Conservation (phyloP, 1,140 invertebrate species). For the Akabosia matsudoensis region DNA sequence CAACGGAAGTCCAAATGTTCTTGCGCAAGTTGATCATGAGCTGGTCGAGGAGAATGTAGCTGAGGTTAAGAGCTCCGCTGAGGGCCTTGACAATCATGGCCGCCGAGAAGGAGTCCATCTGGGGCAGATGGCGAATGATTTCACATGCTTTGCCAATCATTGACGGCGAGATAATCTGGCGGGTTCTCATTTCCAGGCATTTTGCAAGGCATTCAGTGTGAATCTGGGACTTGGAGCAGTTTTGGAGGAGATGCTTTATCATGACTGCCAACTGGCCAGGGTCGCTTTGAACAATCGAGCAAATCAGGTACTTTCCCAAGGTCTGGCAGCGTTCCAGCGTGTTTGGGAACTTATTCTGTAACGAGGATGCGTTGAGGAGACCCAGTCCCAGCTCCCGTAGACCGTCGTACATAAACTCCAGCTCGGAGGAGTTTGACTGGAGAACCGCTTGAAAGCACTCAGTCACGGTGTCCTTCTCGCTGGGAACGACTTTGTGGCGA, state of each 20-base stretch:
- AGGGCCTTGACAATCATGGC: constrained; percentile 37
- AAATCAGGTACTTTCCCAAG: constrained; percentile 31
- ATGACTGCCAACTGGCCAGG: background rate
- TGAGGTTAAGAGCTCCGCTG: constrained; percentile 33
- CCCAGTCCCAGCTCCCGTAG: constrained; percentile 35
- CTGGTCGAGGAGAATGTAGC: constrained; percentile 30
- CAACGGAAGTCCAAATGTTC: constrained; percentile 41
- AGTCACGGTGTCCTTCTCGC: background rate
- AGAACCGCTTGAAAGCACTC: background rate
- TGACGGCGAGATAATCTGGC: constrained; percentile 12
- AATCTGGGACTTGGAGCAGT: background rate
- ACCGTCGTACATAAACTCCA: constrained; percentile 42
- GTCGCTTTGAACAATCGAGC: constrained; percentile 26
- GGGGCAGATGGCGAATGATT: constrained; percentile 36
- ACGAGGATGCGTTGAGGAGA: constrained; percentile 24
- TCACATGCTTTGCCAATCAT: constrained; percentile 26
- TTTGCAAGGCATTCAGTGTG: constrained; percentile 33
- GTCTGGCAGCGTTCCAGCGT: constrained; percentile 13
- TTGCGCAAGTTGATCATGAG: constrained; percentile 38
- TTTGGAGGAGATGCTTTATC: background rate
- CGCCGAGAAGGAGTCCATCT: constrained; percentile 36
- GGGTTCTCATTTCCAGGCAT: constrained; percentile 26
- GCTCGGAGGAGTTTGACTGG: constrained; percentile 22
- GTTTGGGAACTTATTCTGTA: constrained; percentile 3
- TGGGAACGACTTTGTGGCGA: background rate